phyloP scores from a whole-genome alignment of 2,113 vertebrate species.

The Gymnocephalus cernua region DNA sequence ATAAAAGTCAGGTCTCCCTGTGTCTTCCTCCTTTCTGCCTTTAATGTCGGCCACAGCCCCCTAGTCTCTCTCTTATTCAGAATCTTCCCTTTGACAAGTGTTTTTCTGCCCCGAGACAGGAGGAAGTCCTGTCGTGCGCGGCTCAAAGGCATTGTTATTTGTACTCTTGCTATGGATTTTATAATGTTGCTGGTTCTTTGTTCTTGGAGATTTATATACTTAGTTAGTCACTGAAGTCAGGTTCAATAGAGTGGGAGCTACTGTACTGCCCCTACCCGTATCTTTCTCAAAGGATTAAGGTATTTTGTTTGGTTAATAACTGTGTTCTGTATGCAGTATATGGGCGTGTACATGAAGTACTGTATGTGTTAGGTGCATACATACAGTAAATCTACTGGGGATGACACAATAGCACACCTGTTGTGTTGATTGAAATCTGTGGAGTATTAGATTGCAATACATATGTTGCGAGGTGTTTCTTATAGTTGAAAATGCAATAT shows the following conservation, averaged over 20 bases:
- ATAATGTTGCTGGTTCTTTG: neutral
- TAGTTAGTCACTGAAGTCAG: neutral
- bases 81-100: too few species aligned
- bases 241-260: neutral
- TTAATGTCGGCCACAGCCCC: neutral
- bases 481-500: neutral
- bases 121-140: slow-evolving; percentile 28
- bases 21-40: neutral
- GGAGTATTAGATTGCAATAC: neutral
- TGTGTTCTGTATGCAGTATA: neutral
- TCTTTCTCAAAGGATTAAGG: neutral
- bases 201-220: neutral
- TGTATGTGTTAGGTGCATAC: neutral
- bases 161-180: slow-evolving; percentile 14
- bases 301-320: neutral
- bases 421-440: neutral
- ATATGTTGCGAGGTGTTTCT: neutral
- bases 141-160: slow-evolving; percentile 15
- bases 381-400: neutral
- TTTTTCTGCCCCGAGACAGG: slow-evolving; percentile 31
- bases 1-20: neutral
- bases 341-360: neutral
- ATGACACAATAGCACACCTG: neutral
- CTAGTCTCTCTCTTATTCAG: too few species aligned
- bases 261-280: neutral